A percentile compares a stretch with the other conserved stretches of the same genome.
Conservation (phyloP, 2,888 invertebrate genomes). For the Leucophora obtusa region DNA sequence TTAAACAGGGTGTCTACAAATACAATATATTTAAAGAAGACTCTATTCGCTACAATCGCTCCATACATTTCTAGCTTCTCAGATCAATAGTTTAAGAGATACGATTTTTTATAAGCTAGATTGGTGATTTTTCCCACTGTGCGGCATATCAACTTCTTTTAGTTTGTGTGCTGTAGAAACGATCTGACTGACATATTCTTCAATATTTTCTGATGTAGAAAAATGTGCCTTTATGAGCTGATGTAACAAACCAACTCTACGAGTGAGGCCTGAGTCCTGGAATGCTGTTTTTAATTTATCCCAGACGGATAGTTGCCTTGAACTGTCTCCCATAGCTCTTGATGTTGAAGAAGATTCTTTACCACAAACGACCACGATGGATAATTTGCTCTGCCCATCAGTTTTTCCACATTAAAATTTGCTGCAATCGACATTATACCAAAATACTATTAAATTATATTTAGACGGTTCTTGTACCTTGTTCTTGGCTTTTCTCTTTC, state of each 20-base stretch:
- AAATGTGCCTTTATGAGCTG: slow-evolving; percentile 20
- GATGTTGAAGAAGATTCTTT: slow-evolving; percentile 49
- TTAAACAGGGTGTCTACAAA: no score
- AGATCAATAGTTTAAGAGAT: no score
- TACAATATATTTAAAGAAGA: no score
- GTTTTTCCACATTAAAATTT: slow-evolving; percentile 11
- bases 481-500: no score
- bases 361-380: slow-evolving; percentile 45
- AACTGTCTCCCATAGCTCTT: slow-evolving; percentile 53
- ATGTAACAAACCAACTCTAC: slow-evolving; percentile 12
- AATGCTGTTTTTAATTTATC: slow-evolving; percentile 52
- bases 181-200: slow-evolving; percentile 34
- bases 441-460: background rate
- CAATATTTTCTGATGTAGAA: slow-evolving; percentile 2
- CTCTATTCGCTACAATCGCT: no score
- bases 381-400: slow-evolving; percentile 17
- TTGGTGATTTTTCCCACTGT: no score
- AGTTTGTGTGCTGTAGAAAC: slow-evolving; percentile 32
- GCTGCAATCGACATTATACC: background rate
- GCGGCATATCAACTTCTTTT: no score
- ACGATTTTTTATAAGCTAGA: no score
- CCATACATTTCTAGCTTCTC: no score
- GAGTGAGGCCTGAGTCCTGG: slow-evolving; percentile 23
- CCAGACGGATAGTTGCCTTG: slow-evolving; percentile 54
- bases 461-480: background rate